Evolutionary conservation across 1,140 invertebrate genomes (phyloP).

Genomic region (Dryas iulia): DNA sequence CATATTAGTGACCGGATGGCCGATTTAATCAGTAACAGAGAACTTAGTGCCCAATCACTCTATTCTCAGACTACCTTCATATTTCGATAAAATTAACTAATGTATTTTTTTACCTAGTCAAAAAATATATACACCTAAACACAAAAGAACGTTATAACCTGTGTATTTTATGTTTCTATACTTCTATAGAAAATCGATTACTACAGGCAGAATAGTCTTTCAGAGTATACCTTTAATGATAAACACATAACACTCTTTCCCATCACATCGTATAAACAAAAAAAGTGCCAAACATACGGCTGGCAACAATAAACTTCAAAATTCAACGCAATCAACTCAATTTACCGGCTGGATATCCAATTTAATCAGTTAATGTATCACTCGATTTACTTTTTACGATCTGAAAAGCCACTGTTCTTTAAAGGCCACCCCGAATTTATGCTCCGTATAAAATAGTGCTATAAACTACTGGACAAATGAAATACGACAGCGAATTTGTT

Average conservation of each 20-base stretch:
- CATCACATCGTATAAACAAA: not conserved
- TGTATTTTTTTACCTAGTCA: too few species aligned
- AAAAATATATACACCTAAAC: too few species aligned
- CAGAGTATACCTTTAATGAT: too few species aligned
- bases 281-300: slow-evolving; percentile 19
- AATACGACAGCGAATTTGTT: not conserved
- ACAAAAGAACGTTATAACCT: too few species aligned
- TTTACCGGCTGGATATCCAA: slow-evolving; percentile 31
- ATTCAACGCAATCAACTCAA: slow-evolving; percentile 1
- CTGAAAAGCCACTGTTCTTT: slow-evolving; percentile 44
- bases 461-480: slow-evolving; percentile 10
- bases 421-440: slow-evolving; percentile 54
- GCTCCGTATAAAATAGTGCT: slow-evolving; percentile 28
- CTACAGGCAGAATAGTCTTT: too few species aligned
- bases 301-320: slow-evolving; percentile 4
- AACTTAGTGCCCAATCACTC: too few species aligned
- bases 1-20: too few species aligned
- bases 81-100: too few species aligned
- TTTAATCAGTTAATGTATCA: slow-evolving; percentile 71
- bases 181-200: too few species aligned
- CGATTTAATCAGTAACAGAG: too few species aligned
- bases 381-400: slow-evolving; percentile 56
- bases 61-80: too few species aligned
- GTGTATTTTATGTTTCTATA: too few species aligned
- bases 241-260: not conserved